Conservation (phyloP, 1,140 invertebrate species). For the Calliopsis andreniformis region DNA sequence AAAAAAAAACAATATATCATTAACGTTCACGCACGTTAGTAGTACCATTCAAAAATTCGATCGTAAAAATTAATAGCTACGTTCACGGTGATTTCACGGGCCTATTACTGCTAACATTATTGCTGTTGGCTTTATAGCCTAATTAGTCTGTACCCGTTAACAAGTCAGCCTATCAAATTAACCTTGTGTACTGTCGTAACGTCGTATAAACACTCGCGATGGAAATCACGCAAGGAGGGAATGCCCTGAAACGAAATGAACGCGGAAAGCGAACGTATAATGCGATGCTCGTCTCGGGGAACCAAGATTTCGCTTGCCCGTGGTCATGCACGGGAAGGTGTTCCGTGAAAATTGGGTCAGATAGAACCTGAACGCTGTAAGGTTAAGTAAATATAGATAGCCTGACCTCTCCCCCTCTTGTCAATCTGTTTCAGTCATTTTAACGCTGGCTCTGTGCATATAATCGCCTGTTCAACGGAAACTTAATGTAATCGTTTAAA, state of each 20-base stretch:
- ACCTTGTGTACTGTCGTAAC: background rate
- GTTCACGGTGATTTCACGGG: conserved; percentile 7
- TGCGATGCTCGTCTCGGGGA: background rate
- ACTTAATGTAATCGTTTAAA: too few species aligned
- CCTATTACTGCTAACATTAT: conserved; percentile 24
- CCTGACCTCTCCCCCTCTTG: background rate
- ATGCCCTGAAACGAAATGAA: background rate
- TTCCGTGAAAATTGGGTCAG: conserved; percentile 39
- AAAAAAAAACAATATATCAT: too few species aligned
- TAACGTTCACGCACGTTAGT: too few species aligned
- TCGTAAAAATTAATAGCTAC: conserved; percentile 19
- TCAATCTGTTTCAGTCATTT: background rate
- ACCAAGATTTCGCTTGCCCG: conserved; percentile 53
- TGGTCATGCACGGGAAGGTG: conserved; percentile 45
- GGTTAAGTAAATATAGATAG: conserved; percentile 25
- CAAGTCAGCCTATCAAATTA: conserved; percentile 19
- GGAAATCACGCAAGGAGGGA: background rate
- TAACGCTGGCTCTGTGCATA: background rate
- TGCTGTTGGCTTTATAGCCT: conserved; percentile 18
- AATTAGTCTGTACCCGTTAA: conserved; percentile 26
- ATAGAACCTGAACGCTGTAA: background rate
- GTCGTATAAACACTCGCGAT: background rate
- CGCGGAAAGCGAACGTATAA: conserved; percentile 1
- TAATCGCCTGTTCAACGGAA: background rate
- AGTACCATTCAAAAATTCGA: too few species aligned